Conservation (phyloP, 2,888 invertebrate species). For the Doris montereyensis region DNA sequence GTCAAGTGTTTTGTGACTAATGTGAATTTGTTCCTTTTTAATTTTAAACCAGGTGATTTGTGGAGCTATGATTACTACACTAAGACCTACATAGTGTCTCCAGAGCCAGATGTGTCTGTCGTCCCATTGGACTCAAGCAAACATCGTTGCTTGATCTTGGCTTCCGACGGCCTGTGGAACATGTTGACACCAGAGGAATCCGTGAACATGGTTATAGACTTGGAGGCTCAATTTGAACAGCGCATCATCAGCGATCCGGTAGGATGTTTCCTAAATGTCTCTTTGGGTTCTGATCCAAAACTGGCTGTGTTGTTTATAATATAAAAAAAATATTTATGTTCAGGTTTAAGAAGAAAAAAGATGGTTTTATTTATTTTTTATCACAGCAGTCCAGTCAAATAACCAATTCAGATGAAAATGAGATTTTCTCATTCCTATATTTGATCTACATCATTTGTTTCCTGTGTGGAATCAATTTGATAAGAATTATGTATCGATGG, state of each 20-base stretch:
- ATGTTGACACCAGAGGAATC: slow-evolving; percentile 89
- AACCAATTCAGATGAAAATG: too few relatives aligned
- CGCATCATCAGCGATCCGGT: slow-evolving; percentile 64
- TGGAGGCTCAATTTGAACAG: slow-evolving; percentile 65
- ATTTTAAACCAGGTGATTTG: slow-evolving; percentile 82
- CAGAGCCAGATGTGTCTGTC: slow-evolving; percentile 95
- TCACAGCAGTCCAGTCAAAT: too few relatives aligned
- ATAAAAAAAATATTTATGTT: too few relatives aligned
- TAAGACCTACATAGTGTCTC: slow-evolving; percentile 96
- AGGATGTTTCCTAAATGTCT: too few relatives aligned
- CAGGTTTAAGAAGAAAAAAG: too few relatives aligned
- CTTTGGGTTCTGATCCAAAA: not conserved
- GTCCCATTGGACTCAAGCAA: slow-evolving; percentile 83
- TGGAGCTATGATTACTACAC: slow-evolving; percentile 96
- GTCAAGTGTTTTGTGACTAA: too few relatives aligned
- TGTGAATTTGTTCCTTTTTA: too few relatives aligned
- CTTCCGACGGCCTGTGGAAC: slow-evolving; percentile 98
- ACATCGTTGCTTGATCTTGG: slow-evolving; percentile 87
- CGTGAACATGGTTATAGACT: slow-evolving; percentile 81
- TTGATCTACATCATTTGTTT: too few relatives aligned
- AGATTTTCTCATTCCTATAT: too few relatives aligned
- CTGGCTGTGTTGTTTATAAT: not conserved
- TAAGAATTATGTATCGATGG: too few relatives aligned
- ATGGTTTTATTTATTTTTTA: too few relatives aligned
- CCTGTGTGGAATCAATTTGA: too few relatives aligned